A percentile compares a stretch with the other conserved stretches of the same genome.
Evolutionary conservation across 2,113 vertebrate genomes (phyloP).

Genomic region (Cacatua alba): DNA sequence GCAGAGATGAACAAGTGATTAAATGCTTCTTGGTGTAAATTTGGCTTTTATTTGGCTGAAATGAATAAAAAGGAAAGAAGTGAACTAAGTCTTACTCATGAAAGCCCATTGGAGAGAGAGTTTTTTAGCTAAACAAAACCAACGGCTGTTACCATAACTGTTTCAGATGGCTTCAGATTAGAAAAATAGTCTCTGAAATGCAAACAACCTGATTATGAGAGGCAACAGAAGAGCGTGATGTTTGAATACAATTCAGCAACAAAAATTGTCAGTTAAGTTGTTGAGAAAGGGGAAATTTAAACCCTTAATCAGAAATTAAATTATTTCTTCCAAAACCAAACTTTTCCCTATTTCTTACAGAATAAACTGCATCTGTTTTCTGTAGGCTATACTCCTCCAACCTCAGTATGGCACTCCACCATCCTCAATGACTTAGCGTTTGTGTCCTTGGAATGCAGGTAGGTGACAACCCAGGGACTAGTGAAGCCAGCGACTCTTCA

Average conservation of each 20-base stretch:
- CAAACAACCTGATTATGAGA: not conserved
- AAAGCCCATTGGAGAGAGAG: not conserved
- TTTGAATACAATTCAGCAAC: not conserved
- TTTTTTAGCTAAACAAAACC: not conserved
- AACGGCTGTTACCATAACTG: not conserved
- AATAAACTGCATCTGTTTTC: not conserved
- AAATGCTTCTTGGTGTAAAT: not conserved
- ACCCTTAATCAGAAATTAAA: not conserved
- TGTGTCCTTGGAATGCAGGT: not conserved
- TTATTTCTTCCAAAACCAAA: not conserved
- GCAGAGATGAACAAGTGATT: not conserved
- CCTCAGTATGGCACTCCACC: accelerated
- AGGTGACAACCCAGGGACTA: not conserved
- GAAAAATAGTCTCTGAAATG: not conserved
- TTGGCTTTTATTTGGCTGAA: not conserved
- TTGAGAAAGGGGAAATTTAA: not conserved
- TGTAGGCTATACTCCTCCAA: not conserved
- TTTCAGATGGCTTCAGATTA: not conserved
- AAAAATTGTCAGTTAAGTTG: not conserved
- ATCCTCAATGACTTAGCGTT: accelerated
- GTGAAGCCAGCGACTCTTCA: not conserved
- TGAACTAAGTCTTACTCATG: not conserved
- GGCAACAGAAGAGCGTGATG: not conserved
- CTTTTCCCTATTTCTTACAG: not conserved
- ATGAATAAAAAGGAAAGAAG: not conserved